Conservation (phyloP, 1,140 invertebrate species). For the Drosophila grimshawi region DNA sequence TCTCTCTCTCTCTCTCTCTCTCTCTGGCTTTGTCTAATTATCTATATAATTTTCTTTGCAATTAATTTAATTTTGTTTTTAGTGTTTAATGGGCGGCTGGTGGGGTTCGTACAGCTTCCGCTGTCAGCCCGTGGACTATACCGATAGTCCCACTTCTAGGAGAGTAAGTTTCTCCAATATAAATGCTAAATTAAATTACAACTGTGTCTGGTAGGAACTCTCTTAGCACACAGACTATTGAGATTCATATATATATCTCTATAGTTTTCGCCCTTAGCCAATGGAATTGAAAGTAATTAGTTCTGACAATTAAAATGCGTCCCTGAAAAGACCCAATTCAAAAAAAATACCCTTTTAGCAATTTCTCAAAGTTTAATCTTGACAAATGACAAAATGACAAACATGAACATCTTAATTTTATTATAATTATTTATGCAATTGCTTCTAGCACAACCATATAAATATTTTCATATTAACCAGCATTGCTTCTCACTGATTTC, state of each 20-base stretch:
- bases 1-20: neutral
- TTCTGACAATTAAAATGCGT: neutral
- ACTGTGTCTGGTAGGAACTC: constrained; percentile 20
- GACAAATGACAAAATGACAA: neutral
- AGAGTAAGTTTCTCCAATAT: constrained; percentile 88
- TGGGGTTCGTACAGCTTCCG: constrained; percentile 92
- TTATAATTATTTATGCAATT: constrained; percentile 14
- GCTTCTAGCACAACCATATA: constrained; percentile 27
- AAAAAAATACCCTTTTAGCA: neutral
- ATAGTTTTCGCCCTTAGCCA: neutral
- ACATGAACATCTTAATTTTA: constrained; percentile 2
- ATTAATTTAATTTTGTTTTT: constrained; percentile 75
- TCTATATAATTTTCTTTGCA: constrained; percentile 44
- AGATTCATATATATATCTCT: too few species aligned
- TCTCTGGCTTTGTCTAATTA: neutral
- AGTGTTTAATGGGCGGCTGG: constrained; percentile 91
- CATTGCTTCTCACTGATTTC: constrained; percentile 22
- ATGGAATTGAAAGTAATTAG: constrained; percentile 13
- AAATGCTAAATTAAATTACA: constrained; percentile 3
- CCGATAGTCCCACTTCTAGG: constrained; percentile 89
- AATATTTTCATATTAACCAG: constrained; percentile 27
- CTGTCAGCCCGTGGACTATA: constrained; percentile 95
- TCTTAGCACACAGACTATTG: neutral
- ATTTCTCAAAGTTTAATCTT: neutral
- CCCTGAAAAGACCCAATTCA: neutral